Conservation (phyloP, 1,140 invertebrate species). For the Chionoecetes opilio region DNA sequence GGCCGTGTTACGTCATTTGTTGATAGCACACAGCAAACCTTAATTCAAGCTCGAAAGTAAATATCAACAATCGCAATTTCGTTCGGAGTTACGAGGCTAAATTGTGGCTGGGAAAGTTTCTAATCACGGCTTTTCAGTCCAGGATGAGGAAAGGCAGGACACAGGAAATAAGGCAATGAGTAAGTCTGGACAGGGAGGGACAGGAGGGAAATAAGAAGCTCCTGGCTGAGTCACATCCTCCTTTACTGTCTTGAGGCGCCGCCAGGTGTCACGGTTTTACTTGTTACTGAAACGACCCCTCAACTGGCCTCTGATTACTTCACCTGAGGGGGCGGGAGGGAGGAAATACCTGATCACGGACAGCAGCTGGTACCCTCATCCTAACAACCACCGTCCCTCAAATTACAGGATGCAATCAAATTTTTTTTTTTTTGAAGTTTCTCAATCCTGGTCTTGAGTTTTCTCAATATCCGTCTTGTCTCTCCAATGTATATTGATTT, state of each 20-base stretch:
- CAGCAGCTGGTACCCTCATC: constrained; percentile 1
- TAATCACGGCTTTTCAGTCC: not conserved
- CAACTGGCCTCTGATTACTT: not conserved
- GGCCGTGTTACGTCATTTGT: not conserved
- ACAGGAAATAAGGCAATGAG: not conserved
- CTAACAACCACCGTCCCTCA: not conserved
- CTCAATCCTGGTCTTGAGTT: not conserved
- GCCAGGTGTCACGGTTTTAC: not conserved
- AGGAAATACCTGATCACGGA: constrained; percentile 7
- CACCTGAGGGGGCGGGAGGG: not conserved
- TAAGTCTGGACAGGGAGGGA: not conserved
- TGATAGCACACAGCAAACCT: not conserved
- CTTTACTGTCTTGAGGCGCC: not conserved
- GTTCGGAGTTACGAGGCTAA: not conserved
- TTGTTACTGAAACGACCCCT: not conserved
- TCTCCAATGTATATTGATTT: not conserved
- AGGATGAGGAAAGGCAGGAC: not conserved
- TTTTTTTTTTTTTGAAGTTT: not conserved
- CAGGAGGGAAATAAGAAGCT: not conserved
- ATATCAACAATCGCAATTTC: not conserved
- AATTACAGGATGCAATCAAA: constrained; percentile 29
- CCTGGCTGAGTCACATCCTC: constrained; percentile 15
- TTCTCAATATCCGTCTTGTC: not conserved
- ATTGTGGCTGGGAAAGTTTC: not conserved
- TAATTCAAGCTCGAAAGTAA: not conserved